Evolutionary conservation across 2,888 invertebrate genomes (phyloP).

Genomic region (Diarsia mendica): DNA sequence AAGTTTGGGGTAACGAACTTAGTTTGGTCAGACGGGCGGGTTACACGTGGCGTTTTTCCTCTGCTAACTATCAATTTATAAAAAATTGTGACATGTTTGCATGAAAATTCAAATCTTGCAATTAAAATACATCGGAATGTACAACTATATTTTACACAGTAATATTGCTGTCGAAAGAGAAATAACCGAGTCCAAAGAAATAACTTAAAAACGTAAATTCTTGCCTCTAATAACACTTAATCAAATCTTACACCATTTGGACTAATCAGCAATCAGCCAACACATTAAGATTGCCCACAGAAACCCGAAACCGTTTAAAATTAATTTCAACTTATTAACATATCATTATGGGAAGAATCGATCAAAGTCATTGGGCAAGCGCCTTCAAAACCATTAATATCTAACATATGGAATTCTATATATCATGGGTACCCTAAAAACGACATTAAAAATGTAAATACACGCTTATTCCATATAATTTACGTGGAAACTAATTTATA

Average conservation of each 20-base stretch:
- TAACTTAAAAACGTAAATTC: conserved; percentile 16
- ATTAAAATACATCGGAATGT: conserved; percentile 2
- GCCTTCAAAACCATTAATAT: conserved; percentile 48
- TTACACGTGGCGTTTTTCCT: conserved; percentile 27
- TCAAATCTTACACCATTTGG: conserved; percentile 50
- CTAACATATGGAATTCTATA: conserved; percentile 38
- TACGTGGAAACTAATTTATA: conserved; percentile 60
- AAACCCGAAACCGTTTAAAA: conserved; percentile 51
- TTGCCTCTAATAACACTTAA: conserved; percentile 46
- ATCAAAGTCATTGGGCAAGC: conserved; percentile 59
- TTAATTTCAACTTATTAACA: conserved; percentile 61
- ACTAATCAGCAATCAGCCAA: conserved; percentile 46
- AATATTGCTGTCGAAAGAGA: not conserved
- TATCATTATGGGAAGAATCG: conserved; percentile 58
- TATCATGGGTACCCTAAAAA: conserved; percentile 57
- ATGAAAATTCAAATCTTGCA: not conserved
- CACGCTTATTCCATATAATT: conserved; percentile 52
- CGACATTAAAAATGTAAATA: conserved; percentile 64
- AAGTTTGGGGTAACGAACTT: conserved; percentile 58
- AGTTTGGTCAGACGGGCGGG: conserved; percentile 39
- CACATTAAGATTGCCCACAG: conserved; percentile 42
- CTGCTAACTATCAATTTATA: not conserved
- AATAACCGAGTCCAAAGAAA: not conserved
- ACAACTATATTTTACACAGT: not conserved
- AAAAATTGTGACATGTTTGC: not conserved